Evolutionary conservation across 2,888 invertebrate species (phyloP), one percentile per base, ranked within the genome.

Genomic region (Dastarcus helophoroides): DNA sequence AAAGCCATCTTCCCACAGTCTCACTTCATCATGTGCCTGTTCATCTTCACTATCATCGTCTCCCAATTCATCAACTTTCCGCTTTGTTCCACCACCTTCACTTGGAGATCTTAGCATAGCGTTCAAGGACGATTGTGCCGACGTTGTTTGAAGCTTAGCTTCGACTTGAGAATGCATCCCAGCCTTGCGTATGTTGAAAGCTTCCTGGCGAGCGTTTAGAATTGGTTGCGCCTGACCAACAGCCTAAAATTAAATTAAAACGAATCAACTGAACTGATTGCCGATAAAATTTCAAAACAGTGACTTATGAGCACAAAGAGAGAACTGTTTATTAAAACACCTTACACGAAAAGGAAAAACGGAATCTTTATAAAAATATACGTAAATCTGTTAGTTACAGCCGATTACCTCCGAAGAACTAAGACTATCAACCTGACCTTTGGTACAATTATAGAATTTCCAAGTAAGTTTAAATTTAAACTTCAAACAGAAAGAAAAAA

Each of bases 1-100:
- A 69, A 94, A 98, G 1, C 98, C 98, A 46, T 84, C 84, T 63
- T 98, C 95, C 88, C 91, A 89, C 4, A 91, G 67, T 9, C 89
- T 71, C 27, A 94, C 90, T 64, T 90, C 86, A 58, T 93, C 91
- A 43, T 81, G 77, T 3, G 76, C 73, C 44, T 85, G 81, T 22
- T 80, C 78, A 29, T 86, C 84, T 0, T 79, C 79, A 2, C 72
- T 70, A 2, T 63, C 60, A 9, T 43, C 40, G 2, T 58, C 57
- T 2, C 56, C 44, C 32, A 68, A 70, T 31, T 76, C 67, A 19
- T 73, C 74, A 1, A 64, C 59, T 0, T 70, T 67, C 32, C 62
- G 58, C 0, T 63, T 32, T 4, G 21, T 60, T 30, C 41, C 29
- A 31, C 42, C 31, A 11, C 42, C 35, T 4, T 33, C 36, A 30